Percentiles rank a stretch among this genome's conserved stretches.
These are phyloP conservation scores for Emydocephalus ijimae DNA, from an alignment of 2,113 vertebrate species.

Conservation along the genomic window DNA sequence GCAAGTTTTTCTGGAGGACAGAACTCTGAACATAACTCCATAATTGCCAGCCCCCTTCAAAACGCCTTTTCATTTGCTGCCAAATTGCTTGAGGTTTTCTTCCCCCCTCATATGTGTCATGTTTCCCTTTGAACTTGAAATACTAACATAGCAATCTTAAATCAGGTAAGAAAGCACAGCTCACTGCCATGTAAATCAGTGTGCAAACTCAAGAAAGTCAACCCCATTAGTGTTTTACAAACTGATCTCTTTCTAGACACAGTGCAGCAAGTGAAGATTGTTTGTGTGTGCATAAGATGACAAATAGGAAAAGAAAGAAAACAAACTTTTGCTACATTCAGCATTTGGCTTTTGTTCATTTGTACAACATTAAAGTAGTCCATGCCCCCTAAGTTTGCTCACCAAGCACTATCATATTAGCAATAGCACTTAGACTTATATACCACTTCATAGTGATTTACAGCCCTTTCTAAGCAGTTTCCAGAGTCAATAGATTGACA, in stretches of 20 bases:
- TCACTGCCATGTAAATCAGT: background rate
- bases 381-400: background rate
- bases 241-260: background rate
- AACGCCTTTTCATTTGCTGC: background rate
- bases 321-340: background rate
- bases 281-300: background rate
- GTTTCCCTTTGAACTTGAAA: background rate
- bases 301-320: background rate
- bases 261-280: background rate
- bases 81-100: background rate
- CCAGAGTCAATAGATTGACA: background rate
- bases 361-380: background rate
- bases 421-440: background rate
- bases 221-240: background rate
- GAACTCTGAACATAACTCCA: background rate
- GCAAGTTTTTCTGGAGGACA: background rate
- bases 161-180: background rate
- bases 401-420: background rate
- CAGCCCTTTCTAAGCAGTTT: background rate
- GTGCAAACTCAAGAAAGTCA: background rate
- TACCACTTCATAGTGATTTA: background rate
- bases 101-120: background rate
- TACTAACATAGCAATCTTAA: background rate
- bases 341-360: background rate
- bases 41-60: background rate